phyloP scores from a whole-genome alignment of 2,888 invertebrate species.

The Ceratothoa steindachneri region DNA sequence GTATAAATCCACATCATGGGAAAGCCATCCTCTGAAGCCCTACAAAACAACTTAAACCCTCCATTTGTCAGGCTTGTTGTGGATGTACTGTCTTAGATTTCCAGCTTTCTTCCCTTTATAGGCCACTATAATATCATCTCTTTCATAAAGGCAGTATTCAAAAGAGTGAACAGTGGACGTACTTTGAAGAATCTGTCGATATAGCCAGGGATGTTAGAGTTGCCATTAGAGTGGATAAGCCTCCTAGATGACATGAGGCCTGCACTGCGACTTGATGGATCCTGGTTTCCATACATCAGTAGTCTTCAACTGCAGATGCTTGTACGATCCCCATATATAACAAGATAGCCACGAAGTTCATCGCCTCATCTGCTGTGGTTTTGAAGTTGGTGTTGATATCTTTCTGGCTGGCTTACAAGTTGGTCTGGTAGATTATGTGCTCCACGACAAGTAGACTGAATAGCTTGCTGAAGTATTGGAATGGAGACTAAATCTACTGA shows the following conservation, averaged over 20 bases:
- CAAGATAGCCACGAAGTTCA: conserved; percentile 20
- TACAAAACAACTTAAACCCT: conserved; percentile 26
- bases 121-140: conserved; percentile 26
- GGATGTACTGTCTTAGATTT: conserved; percentile 15
- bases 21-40: conserved; percentile 21
- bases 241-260: conserved; percentile 22
- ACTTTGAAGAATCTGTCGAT: conserved; percentile 24
- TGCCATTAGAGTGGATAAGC: conserved; percentile 24
- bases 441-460: conserved; percentile 20
- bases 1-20: conserved; percentile 17
- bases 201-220: conserved; percentile 13
- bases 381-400: conserved; percentile 21
- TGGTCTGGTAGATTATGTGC: conserved; percentile 26
- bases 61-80: conserved; percentile 18
- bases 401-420: conserved; percentile 30
- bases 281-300: conserved; percentile 16
- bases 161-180: conserved; percentile 17
- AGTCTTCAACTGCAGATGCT: conserved; percentile 17
- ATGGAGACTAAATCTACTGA: not conserved
- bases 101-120: conserved; percentile 27
- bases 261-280: conserved; percentile 25
- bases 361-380: conserved; percentile 21
- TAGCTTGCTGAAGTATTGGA: conserved; percentile 22
- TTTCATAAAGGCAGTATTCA: conserved; percentile 11
- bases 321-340: conserved; percentile 19